Base-by-base conservation (phyloP, 2,888 invertebrate species). In the Chalcosyrphus nemorum region DNA sequence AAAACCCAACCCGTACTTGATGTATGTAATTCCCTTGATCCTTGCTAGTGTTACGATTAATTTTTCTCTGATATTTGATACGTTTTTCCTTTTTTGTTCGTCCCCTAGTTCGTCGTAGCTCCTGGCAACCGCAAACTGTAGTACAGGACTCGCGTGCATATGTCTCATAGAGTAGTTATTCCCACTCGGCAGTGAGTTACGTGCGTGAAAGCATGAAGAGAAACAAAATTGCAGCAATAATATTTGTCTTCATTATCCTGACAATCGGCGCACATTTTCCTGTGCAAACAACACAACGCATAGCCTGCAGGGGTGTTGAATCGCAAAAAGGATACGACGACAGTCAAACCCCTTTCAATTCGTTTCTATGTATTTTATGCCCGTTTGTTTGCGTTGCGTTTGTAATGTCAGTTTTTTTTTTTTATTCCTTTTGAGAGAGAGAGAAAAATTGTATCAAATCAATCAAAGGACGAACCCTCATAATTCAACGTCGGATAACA, bases 231-330 rank as follows among this genome's bases (percentile, higher is more conserved):
- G 78, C 78, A 78, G 41, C 74, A 63, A 68, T 52, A 80, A 80
- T 80, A 80, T 84, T 84, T 84, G 70, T 84, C 84, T 84, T 80
- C 74, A 84, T 84, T 74, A 80, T 75, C 63, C 80, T 80, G 84
- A 75, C 84, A 84, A 84, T 84, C 63, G 66, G 74, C 84, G 43
- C 68, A 80, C 74, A 80, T 84, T 80, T 80, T 80, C 74, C 56
- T 84, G 45, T 76, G 74, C 84, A 84, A 84, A 84, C 80, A 84
- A 57, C 56, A n/a, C n/a, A n/a, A n/a, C n/a, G n/a, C n/a, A n/a
- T n/a, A n/a, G 74, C 74, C 80, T 35, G 27, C 45, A 84, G 80
- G 84, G 80, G 82, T 78, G 82, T 82, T 78, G 56, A 77, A 78
- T 72, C 74, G 63, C 68, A 66, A 74, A 54, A 78, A 32, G 63